A percentile compares a stretch with the other conserved stretches of the same genome.
phyloP scores from a whole-genome alignment of 2,888 invertebrate species.

The Nysson spinosus region DNA sequence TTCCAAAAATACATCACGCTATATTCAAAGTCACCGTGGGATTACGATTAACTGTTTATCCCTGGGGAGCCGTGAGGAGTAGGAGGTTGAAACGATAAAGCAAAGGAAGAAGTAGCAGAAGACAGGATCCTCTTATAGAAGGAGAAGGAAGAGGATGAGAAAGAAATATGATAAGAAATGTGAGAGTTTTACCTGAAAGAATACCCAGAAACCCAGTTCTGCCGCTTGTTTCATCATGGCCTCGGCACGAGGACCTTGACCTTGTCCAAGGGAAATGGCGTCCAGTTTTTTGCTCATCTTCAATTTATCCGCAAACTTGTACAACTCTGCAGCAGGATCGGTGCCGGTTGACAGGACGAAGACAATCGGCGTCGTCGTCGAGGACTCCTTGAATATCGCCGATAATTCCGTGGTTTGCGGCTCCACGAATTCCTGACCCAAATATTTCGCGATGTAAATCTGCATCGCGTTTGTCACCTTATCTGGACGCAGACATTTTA shows the following conservation, averaged over 20 bases:
- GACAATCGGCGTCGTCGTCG: slow-evolving; percentile 87
- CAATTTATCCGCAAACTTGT: slow-evolving; percentile 91
- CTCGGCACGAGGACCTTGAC: slow-evolving; percentile 91
- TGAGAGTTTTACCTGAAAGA: slow-evolving; percentile 87
- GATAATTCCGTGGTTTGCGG: slow-evolving; percentile 91
- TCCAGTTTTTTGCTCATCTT: slow-evolving; percentile 86
- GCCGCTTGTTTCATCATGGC: slow-evolving; percentile 85
- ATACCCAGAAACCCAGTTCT: slow-evolving; percentile 91
- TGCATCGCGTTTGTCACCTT: slow-evolving; percentile 90
- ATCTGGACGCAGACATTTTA: slow-evolving; percentile 90
- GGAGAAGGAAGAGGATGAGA: too few species aligned
- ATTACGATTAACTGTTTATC: too few species aligned
- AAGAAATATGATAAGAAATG: too few species aligned
- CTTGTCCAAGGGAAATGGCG: slow-evolving; percentile 93
- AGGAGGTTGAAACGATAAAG: too few species aligned
- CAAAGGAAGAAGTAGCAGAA: too few species aligned
- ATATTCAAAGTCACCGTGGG: too few species aligned
- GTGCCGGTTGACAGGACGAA: slow-evolving; percentile 95
- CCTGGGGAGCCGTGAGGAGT: too few species aligned
- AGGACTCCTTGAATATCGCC: slow-evolving; percentile 89
- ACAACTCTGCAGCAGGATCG: slow-evolving; percentile 89
- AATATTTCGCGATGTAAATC: slow-evolving; percentile 83
- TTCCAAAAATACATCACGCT: too few species aligned
- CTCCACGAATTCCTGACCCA: slow-evolving; percentile 89
- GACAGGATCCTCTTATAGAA: too few species aligned